phyloP scores from a whole-genome alignment of 1,140 invertebrate genomes.

The Drosophila mojavensis region DNA sequence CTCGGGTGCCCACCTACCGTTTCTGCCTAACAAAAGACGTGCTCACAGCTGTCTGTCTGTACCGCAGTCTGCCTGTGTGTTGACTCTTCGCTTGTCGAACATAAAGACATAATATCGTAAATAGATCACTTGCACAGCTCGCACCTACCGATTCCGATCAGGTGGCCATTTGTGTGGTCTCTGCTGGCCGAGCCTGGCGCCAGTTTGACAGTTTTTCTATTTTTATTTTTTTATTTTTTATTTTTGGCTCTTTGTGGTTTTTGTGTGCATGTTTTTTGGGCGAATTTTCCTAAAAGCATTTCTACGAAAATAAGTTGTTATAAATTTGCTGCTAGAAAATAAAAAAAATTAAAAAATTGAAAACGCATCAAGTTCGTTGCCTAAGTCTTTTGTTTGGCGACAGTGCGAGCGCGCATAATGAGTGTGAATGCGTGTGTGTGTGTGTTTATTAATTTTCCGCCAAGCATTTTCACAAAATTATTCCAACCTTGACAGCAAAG shows the following conservation, averaged over 20 bases:
- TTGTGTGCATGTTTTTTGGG: constrained; percentile 8
- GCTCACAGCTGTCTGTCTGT: constrained; percentile 56
- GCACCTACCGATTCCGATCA: constrained; percentile 57
- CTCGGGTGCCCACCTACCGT: constrained; percentile 68
- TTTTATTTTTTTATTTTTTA: not conserved
- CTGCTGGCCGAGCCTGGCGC: constrained; percentile 57
- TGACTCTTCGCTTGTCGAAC: constrained; percentile 58
- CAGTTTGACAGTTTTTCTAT: constrained; percentile 58
- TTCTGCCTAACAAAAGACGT: constrained; percentile 58
- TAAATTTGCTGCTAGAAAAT: not conserved
- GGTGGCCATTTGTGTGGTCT: constrained; percentile 55
- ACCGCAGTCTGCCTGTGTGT: constrained; percentile 9
- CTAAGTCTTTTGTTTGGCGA: constrained; percentile 60
- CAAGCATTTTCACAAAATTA: constrained; percentile 59
- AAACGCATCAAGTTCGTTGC: constrained; percentile 53
- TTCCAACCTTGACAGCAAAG: constrained; percentile 59
- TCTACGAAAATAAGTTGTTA: constrained; percentile 31
- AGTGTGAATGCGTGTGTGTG: constrained; percentile 27
- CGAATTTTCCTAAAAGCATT: constrained; percentile 19
- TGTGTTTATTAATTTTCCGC: constrained; percentile 55
- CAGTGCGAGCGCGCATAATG: constrained; percentile 31
- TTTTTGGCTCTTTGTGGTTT: constrained; percentile 40
- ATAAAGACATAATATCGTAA: constrained; percentile 81
- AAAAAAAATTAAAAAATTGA: constrained; percentile 6
- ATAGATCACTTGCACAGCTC: constrained; percentile 77